Percentiles rank a stretch among this genome's conserved stretches.
Evolutionary conservation across 2,888 invertebrate species (phyloP).

Genomic region (Ligdia adustata): DNA sequence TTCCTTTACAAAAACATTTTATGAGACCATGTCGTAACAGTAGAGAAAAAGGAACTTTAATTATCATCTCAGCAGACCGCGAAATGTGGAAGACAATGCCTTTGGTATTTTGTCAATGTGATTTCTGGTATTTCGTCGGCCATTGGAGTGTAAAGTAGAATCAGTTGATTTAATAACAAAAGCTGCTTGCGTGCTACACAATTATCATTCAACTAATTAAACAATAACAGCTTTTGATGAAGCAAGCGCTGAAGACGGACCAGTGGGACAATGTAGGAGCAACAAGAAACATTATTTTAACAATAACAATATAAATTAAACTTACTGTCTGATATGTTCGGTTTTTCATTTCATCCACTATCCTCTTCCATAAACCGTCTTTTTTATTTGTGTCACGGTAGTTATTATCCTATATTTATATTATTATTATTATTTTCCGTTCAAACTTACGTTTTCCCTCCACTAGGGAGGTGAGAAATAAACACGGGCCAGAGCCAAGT

Average conservation of each 20-base stretch:
- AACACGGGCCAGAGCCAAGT: no score
- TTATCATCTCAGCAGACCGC: conserved; percentile 31
- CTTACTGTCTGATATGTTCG: conserved; percentile 38
- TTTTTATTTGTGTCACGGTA: conserved; percentile 35
- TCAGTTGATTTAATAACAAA: conserved; percentile 35
- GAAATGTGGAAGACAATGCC: conserved; percentile 29
- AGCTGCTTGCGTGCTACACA: no score
- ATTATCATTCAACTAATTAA: conserved; percentile 34
- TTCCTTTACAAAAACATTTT: conserved; percentile 30
- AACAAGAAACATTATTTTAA: conserved; percentile 40
- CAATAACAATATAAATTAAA: conserved; percentile 35
- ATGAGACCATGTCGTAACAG: conserved; percentile 12
- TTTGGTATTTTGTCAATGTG: conserved; percentile 24
- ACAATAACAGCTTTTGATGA: conserved; percentile 1
- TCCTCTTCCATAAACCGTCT: conserved; percentile 32
- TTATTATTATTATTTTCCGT: no score
- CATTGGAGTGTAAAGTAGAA: conserved; percentile 37
- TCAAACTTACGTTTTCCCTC: no score
- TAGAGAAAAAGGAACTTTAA: background rate
- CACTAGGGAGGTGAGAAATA: no score
- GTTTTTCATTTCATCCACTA: conserved; percentile 34
- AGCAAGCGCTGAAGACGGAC: conserved; percentile 31
- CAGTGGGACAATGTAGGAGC: conserved; percentile 34
- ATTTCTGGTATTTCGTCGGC: conserved; percentile 33
- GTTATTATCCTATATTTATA: no score